Conservation (phyloP, 2,797 vertebrate species). For the Ciconia nigra region DNA sequence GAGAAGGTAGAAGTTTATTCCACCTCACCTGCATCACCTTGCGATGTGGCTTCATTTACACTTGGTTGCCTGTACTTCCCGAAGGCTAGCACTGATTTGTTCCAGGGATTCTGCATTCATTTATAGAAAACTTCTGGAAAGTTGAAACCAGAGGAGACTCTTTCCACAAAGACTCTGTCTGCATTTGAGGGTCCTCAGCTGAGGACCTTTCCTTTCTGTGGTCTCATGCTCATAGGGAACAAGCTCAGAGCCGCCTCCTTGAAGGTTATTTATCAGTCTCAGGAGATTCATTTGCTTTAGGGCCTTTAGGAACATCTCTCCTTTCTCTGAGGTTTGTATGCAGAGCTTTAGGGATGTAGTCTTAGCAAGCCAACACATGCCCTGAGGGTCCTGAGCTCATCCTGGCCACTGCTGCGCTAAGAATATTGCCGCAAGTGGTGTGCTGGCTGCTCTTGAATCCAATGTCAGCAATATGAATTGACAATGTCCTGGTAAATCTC, state of each 20-base stretch:
- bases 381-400: not conserved
- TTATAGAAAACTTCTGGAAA: not conserved
- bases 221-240: fast-evolving
- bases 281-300: not conserved
- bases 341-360: not conserved
- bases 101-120: not conserved
- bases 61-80: not conserved
- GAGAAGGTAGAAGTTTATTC: not conserved
- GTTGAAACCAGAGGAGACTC: not conserved
- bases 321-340: not conserved
- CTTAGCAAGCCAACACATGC: fast-evolving
- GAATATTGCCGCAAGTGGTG: fast-evolving
- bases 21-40: not conserved
- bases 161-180: not conserved
- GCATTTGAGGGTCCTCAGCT: not conserved
- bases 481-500: not conserved
- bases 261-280: not conserved
- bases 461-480: not conserved
- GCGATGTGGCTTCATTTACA: not conserved
- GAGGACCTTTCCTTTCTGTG: not conserved
- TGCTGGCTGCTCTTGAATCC: not conserved
- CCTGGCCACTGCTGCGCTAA: fast-evolving
- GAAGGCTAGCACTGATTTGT: not conserved
- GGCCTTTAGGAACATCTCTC: not conserved
- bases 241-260: not conserved